These are phyloP conservation scores for Pteropus rufus DNA, from an alignment of 2,797 vertebrate species.

Conservation along the genomic window DNA sequence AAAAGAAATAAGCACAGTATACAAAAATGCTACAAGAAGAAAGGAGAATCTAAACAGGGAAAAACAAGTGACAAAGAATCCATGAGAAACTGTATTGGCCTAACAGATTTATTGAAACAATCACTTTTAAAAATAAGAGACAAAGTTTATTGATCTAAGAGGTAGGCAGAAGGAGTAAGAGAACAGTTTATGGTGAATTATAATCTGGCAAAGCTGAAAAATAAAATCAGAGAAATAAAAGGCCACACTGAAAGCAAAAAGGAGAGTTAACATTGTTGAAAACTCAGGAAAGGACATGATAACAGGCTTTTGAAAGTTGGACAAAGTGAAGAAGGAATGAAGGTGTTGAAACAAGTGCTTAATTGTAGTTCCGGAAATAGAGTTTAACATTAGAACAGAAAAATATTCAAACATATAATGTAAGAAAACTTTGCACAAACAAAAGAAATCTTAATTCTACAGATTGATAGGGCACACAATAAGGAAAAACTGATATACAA, in stretches of 20 bases:
- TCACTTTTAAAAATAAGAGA: background rate
- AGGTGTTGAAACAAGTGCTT: background rate
- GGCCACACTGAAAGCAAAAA: background rate
- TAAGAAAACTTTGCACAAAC: background rate
- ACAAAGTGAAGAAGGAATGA: background rate
- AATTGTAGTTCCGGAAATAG: background rate
- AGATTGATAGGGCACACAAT: background rate
- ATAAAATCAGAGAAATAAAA: background rate
- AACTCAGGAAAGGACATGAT: background rate
- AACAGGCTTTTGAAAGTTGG: background rate
- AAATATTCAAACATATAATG: background rate
- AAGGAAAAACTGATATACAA: background rate
- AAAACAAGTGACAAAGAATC: background rate
- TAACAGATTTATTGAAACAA: background rate
- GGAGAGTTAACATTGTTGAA: background rate
- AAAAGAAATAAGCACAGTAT: background rate
- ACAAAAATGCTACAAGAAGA: background rate
- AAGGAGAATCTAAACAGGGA: background rate
- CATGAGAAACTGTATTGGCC: background rate
- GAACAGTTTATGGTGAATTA: background rate
- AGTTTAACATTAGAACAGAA: conserved; percentile 18
- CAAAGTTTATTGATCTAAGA: background rate
- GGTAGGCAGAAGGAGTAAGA: background rate
- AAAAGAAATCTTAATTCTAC: background rate
- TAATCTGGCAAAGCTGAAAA: background rate